phyloP scores from a whole-genome alignment of 2,888 invertebrate species.

The Tachina lurida region DNA sequence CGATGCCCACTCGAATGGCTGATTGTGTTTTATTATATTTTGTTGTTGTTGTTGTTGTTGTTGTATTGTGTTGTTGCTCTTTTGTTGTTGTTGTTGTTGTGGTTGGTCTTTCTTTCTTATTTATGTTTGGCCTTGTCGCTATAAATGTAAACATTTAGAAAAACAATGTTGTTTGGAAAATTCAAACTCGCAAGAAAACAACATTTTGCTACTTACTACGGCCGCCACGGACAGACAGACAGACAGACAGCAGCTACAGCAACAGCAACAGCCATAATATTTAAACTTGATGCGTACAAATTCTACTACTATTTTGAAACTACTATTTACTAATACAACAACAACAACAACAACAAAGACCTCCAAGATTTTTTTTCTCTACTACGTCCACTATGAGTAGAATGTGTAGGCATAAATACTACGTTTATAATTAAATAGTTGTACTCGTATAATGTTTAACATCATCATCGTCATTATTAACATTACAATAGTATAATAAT shows the following conservation, averaged over 20 bases:
- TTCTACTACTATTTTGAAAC: slow-evolving; percentile 54
- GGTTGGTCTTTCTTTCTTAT: slow-evolving; percentile 42
- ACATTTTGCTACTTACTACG: slow-evolving; percentile 30
- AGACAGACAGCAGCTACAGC: slow-evolving; percentile 7
- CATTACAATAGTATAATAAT: slow-evolving; percentile 5
- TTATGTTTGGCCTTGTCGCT: slow-evolving; percentile 70
- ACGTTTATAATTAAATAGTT: slow-evolving; percentile 39
- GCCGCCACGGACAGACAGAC: neutral
- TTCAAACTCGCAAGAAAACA: slow-evolving; percentile 45
- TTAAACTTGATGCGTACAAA: slow-evolving; percentile 64
- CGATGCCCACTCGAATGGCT: slow-evolving; percentile 55
- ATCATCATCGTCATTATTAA: slow-evolving; percentile 37
- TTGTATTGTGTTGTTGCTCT: slow-evolving; percentile 32
- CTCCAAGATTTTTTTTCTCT: slow-evolving; percentile 4
- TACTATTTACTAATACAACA: slow-evolving; percentile 45
- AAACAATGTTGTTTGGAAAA: slow-evolving; percentile 63
- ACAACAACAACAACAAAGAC: slow-evolving; percentile 15
- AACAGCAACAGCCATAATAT: slow-evolving; percentile 39
- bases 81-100: neutral
- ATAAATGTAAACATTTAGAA: slow-evolving; percentile 70
- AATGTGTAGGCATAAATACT: slow-evolving; percentile 10
- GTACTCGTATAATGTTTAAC: slow-evolving; percentile 20
- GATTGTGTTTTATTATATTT: slow-evolving; percentile 5
- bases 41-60: slow-evolving; percentile 35
- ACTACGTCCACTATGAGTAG: slow-evolving; percentile 35